Conservation (phyloP, 2,888 invertebrate genomes). For the Euplexia lucipara region DNA sequence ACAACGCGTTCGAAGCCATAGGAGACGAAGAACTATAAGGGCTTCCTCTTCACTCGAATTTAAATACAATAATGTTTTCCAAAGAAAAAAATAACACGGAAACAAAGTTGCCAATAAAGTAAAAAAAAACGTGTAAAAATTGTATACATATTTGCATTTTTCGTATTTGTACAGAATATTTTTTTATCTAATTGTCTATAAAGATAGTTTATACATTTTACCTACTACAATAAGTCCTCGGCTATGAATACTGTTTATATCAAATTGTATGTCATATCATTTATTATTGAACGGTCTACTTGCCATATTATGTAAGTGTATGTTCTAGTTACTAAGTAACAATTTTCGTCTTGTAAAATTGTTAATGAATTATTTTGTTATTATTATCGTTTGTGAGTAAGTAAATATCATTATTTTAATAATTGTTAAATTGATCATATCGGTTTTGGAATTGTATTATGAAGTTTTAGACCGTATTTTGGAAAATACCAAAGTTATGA, state of each 20-base stretch:
- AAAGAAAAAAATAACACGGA: slow-evolving; percentile 74
- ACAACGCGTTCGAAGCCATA: slow-evolving; percentile 98
- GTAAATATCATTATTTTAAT: slow-evolving; percentile 6
- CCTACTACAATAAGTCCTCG: slow-evolving; percentile 52
- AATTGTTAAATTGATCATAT: slow-evolving; percentile 23
- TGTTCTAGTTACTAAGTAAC: slow-evolving; percentile 64
- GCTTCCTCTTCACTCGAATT: slow-evolving; percentile 51
- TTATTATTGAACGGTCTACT: slow-evolving; percentile 61
- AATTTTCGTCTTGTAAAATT: slow-evolving; percentile 37
- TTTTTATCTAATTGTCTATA: slow-evolving; percentile 60
- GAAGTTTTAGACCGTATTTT: slow-evolving; percentile 11
- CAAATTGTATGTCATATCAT: slow-evolving; percentile 65
- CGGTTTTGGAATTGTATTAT: slow-evolving; percentile 12
- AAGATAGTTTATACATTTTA: slow-evolving; percentile 51
- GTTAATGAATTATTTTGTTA: slow-evolving; percentile 50
- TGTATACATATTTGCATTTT: slow-evolving; percentile 65
- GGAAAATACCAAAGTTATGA: slow-evolving; percentile 23
- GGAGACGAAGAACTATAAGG: slow-evolving; percentile 97
- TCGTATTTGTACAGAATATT: slow-evolving; percentile 70
- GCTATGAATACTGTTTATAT: slow-evolving; percentile 67
- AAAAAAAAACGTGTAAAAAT: slow-evolving; percentile 67
- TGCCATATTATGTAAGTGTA: slow-evolving; percentile 64
- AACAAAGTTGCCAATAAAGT: slow-evolving; percentile 81
- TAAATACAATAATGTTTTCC: slow-evolving; percentile 72
- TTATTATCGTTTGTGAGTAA: slow-evolving; percentile 25